Evolutionary conservation across 2,888 invertebrate genomes (phyloP).

Genomic region (Marronus borbonicus): DNA sequence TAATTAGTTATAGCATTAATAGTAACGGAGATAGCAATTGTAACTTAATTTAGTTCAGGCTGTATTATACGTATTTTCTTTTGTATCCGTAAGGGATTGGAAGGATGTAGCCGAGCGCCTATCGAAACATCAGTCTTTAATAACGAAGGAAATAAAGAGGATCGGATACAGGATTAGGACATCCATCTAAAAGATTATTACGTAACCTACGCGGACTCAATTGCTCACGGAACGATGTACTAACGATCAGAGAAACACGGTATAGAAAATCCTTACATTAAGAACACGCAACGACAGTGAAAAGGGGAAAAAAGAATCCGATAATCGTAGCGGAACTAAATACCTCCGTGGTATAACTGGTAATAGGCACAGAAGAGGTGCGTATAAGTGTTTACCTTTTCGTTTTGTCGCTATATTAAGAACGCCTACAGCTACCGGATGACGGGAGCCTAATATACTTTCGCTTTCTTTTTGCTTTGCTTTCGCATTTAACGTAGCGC

Average conservation of each 20-base stretch:
- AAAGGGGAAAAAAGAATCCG: neutral
- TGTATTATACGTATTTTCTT: too few species aligned
- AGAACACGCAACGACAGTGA: neutral
- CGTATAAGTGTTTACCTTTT: constrained; percentile 1
- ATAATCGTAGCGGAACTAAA: constrained; percentile 8
- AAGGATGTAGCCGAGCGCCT: neutral
- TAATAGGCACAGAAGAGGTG: constrained; percentile 1
- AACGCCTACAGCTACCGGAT: neutral
- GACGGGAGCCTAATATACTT: constrained; percentile 12
- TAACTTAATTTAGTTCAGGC: too few species aligned
- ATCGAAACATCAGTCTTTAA: neutral
- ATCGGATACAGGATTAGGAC: neutral
- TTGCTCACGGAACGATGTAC: constrained; percentile 6
- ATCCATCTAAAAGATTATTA: constrained; percentile 8
- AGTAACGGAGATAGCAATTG: too few species aligned
- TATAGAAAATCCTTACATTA: neutral
- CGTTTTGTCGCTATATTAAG: constrained; percentile 14
- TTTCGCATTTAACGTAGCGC: constrained; percentile 4
- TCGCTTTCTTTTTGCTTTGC: neutral
- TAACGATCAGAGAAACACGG: neutral
- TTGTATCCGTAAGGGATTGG: too few species aligned
- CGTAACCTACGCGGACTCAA: neutral
- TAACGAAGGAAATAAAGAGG: constrained; percentile 11
- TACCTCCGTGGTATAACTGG: neutral
- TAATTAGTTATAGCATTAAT: too few species aligned